These are phyloP conservation scores for Spea hammondii DNA, from an alignment of 2,797 vertebrate genomes.

Conservation along the genomic window DNA sequence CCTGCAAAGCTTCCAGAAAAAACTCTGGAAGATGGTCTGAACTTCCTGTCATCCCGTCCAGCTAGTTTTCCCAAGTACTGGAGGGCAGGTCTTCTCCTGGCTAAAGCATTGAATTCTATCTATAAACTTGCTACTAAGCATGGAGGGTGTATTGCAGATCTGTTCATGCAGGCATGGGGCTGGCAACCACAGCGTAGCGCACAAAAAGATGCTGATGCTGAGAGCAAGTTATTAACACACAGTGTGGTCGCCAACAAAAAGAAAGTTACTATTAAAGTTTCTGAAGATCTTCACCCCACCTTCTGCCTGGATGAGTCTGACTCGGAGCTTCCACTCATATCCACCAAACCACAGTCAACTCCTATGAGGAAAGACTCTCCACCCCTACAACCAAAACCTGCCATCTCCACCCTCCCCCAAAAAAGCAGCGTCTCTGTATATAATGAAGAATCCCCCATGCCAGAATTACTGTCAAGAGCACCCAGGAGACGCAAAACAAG, in stretches of 20 bases:
- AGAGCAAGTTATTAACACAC: not conserved
- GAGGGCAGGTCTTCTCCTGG: slow-evolving; percentile 71
- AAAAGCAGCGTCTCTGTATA: slow-evolving; percentile 77
- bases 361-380: slow-evolving; percentile 59
- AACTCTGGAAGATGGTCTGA: slow-evolving; percentile 73
- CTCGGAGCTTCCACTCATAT: slow-evolving; percentile 42
- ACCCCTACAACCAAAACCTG: slow-evolving; percentile 37
- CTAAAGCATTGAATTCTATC: slow-evolving; percentile 70
- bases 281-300: not conserved
- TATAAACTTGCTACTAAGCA: slow-evolving; percentile 64
- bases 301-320: slow-evolving; percentile 55
- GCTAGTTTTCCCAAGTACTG: slow-evolving; percentile 61
- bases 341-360: slow-evolving; percentile 59
- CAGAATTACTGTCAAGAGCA: slow-evolving; percentile 60
- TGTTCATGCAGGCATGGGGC: slow-evolving; percentile 72
- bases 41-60: slow-evolving; percentile 64
- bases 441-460: slow-evolving; percentile 67
- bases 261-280: not conserved
- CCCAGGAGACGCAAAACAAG: slow-evolving; percentile 76
- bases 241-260: not conserved
- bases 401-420: slow-evolving; percentile 51
- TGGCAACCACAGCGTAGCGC: slow-evolving; percentile 67
- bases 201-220: slow-evolving; percentile 28
- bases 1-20: slow-evolving; percentile 49
- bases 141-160: slow-evolving; percentile 59